Percentiles rank a stretch among this genome's conserved stretches.
These are phyloP conservation scores for Strix uralensis DNA, from an alignment of 2,113 vertebrate species.

Conservation along the genomic window DNA sequence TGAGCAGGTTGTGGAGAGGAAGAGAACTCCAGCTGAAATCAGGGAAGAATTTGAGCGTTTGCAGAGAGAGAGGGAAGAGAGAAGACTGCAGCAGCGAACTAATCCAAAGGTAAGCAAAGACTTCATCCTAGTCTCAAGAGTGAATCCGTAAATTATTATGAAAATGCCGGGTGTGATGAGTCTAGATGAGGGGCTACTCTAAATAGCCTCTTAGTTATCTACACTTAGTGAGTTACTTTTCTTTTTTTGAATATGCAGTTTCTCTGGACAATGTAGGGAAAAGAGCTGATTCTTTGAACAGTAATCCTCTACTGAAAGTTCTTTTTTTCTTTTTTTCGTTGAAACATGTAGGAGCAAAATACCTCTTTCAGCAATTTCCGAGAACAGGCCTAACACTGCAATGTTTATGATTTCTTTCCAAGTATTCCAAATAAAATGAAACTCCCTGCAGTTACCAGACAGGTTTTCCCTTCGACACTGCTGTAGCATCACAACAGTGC, in stretches of 20 bases:
- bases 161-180: not conserved
- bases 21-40: constrained; percentile 91
- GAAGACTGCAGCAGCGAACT: constrained; percentile 93
- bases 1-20: constrained; percentile 91
- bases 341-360: not conserved
- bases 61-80: constrained; percentile 92
- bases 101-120: constrained; percentile 88
- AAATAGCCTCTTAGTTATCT: no score
- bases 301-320: not conserved
- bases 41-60: constrained; percentile 95
- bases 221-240: not conserved
- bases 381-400: not conserved
- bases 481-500: not conserved
- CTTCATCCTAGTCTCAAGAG: not conserved
- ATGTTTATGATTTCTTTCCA: not conserved
- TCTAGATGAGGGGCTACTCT: not conserved
- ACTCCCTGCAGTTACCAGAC: not conserved
- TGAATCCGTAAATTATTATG: not conserved
- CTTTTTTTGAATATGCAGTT: not conserved
- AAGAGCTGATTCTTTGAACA: not conserved
- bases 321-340: not conserved
- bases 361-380: not conserved
- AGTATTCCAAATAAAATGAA: not conserved
- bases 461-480: not conserved
- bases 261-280: not conserved